A percentile compares a stretch with the other conserved stretches of the same genome.
Conservation (phyloP, 2,888 invertebrate species). For the Leucozona laternaria region DNA sequence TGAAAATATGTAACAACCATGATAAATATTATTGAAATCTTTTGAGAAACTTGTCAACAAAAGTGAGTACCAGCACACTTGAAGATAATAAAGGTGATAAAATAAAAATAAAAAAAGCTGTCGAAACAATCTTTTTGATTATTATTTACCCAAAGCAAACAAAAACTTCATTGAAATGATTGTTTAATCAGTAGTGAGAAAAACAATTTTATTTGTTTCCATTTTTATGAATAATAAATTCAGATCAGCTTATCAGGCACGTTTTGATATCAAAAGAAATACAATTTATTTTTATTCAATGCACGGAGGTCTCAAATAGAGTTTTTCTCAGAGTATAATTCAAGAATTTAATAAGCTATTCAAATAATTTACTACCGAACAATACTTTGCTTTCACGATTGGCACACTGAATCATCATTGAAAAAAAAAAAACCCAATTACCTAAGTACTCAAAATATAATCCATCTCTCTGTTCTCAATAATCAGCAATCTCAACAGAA, state of each 20-base stretch:
- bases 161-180: slow-evolving; percentile 15
- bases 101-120: neutral
- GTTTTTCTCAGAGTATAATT: neutral
- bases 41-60: slow-evolving; percentile 10
- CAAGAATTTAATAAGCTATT: neutral
- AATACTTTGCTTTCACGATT: neutral
- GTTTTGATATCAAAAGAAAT: slow-evolving; percentile 1
- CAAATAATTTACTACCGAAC: neutral
- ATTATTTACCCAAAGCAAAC: slow-evolving; percentile 3
- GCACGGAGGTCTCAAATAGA: neutral
- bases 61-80: slow-evolving; percentile 10
- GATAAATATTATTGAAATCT: slow-evolving; percentile 10
- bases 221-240: neutral
- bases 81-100: slow-evolving; percentile 23
- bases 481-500: neutral
- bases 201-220: neutral
- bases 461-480: slow-evolving; percentile 19
- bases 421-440: slow-evolving; percentile 29
- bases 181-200: neutral
- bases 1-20: neutral
- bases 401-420: neutral
- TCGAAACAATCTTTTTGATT: slow-evolving; percentile 24
- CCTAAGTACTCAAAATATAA: slow-evolving; percentile 33
- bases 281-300: neutral
- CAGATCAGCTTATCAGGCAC: slow-evolving; percentile 13